Conservation (phyloP, 2,888 invertebrate species). For the Ophion ventricosus region DNA sequence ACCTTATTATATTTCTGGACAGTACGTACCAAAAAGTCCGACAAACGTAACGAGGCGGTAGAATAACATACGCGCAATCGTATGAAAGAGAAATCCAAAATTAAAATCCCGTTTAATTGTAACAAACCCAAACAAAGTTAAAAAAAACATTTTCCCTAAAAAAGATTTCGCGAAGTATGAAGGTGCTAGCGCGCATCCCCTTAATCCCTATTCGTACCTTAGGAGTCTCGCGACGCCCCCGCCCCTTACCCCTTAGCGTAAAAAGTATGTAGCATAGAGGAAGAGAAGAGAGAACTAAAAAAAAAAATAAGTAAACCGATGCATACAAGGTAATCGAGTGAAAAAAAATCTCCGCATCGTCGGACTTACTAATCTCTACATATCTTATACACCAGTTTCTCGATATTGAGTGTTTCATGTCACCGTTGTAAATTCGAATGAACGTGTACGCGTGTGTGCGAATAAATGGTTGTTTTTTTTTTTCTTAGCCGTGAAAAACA, state of each 20-base stretch:
- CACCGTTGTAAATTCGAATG: conserved; percentile 39
- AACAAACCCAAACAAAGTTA: too few relatives aligned
- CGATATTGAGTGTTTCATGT: conserved; percentile 56
- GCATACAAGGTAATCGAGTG: conserved; percentile 11
- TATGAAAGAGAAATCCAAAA: neutral
- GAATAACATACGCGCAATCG: neutral
- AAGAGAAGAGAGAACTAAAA: neutral
- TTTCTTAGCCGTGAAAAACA: neutral
- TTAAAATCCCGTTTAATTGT: too few relatives aligned
- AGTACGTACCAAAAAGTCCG: neutral
- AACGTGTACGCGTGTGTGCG: neutral
- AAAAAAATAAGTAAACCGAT: conserved; percentile 20
- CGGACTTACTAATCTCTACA: conserved; percentile 39
- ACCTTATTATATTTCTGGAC: neutral
- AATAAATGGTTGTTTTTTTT: neutral
- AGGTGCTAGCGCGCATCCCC: conserved; percentile 33
- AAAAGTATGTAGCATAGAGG: neutral
- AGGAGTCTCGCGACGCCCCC: neutral
- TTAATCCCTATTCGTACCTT: neutral
- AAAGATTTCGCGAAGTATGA: conserved; percentile 21
- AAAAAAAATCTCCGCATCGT: conserved; percentile 26
- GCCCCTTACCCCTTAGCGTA: neutral
- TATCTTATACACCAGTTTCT: conserved; percentile 50
- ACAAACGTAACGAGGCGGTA: neutral
- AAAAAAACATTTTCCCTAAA: too few relatives aligned